phyloP scores from a whole-genome alignment of 2,797 vertebrate species.

The Channa striata region DNA sequence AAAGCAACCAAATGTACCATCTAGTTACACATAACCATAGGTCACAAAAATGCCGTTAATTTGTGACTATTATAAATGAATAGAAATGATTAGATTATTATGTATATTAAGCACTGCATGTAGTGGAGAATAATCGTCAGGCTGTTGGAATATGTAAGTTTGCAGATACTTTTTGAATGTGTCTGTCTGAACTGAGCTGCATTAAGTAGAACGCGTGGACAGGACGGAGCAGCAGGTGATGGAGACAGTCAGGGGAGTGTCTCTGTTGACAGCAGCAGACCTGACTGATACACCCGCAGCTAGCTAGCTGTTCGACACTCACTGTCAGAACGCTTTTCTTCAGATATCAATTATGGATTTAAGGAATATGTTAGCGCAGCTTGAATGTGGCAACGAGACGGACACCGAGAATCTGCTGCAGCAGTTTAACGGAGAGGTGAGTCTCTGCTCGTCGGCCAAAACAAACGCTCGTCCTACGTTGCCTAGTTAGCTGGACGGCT shows the following conservation, averaged over 20 bases:
- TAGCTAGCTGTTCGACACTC: constrained; percentile 45
- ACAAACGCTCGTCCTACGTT: constrained; percentile 62
- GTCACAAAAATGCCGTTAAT: no score
- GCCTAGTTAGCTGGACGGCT: constrained; percentile 32
- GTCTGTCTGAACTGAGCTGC: not conserved
- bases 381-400: constrained; percentile 79
- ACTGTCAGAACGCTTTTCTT: constrained; percentile 9
- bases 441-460: constrained; percentile 61
- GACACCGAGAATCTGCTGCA: constrained; percentile 84
- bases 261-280: constrained; percentile 49
- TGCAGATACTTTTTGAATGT: not conserved
- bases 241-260: constrained; percentile 51
- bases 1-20: not conserved
- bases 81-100: not conserved
- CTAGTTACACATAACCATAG: not conserved
- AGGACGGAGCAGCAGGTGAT: constrained; percentile 6
- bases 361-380: constrained; percentile 80
- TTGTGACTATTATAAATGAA: not conserved
- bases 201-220: not conserved
- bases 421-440: constrained; percentile 91
- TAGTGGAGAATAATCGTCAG: not conserved
- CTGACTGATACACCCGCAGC: constrained; percentile 1
- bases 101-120: not conserved
- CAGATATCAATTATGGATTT: constrained; percentile 80
- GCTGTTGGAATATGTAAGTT: not conserved